Conservation (phyloP, 2,888 invertebrate species). For the Podabrus alpinus region DNA sequence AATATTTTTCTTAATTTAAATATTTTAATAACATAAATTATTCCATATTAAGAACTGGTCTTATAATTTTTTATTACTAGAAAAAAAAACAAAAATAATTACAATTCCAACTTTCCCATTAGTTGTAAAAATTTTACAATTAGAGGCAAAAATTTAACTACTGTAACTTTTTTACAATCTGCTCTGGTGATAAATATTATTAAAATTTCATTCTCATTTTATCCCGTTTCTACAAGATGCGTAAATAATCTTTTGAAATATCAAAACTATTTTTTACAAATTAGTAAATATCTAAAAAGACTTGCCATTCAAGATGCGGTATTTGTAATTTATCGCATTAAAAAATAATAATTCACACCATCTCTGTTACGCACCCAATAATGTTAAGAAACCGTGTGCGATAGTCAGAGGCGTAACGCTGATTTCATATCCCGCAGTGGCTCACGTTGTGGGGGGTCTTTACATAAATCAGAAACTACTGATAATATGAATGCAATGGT, state of each 20-base stretch:
- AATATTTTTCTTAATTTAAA: neutral
- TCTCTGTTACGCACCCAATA: slow-evolving; percentile 12
- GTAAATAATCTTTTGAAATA: slow-evolving; percentile 44
- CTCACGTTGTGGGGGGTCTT: slow-evolving; percentile 47
- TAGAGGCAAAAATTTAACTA: no score
- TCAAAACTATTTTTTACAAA: slow-evolving; percentile 44
- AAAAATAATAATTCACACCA: slow-evolving; percentile 18
- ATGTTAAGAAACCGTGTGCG: slow-evolving; percentile 4
- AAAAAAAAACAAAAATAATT: no score
- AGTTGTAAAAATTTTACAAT: no score
- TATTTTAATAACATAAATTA: neutral
- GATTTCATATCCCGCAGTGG: slow-evolving; percentile 43
- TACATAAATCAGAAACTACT: slow-evolving; percentile 54
- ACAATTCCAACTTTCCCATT: no score
- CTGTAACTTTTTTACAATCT: no score
- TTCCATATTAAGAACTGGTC: no score
- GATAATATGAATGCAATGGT: slow-evolving; percentile 51
- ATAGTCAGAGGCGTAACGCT: slow-evolving; percentile 26
- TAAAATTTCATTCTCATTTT: no score
- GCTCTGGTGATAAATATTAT: no score
- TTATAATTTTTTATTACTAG: no score
- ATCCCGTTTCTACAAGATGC: slow-evolving; percentile 29
- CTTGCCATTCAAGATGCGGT: slow-evolving; percentile 33
- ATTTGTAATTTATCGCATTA: slow-evolving; percentile 14
- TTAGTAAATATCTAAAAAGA: slow-evolving; percentile 46